These are phyloP conservation scores for Rhinolophus sinicus DNA, from an alignment of 2,113 vertebrate genomes.

Conservation along the genomic window DNA sequence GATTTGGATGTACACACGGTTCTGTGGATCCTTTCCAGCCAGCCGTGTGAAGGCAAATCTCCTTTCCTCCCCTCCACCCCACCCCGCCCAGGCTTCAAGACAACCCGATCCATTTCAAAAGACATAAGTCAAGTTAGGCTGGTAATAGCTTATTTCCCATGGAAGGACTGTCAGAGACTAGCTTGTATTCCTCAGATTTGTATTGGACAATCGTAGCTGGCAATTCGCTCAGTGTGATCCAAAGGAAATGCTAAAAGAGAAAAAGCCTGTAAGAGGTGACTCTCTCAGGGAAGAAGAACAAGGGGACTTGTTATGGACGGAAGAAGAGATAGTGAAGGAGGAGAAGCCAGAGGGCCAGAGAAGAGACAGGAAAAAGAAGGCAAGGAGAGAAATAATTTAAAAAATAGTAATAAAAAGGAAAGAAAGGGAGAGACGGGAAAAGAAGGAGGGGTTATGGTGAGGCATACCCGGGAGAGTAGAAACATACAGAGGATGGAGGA, in stretches of 20 bases:
- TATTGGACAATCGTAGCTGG: no score
- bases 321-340: neutral
- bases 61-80: neutral
- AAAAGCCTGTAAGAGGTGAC: neutral
- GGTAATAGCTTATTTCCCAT: neutral
- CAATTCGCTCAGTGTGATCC: neutral
- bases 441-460: neutral
- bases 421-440: neutral
- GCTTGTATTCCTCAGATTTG: neutral
- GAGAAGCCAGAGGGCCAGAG: neutral
- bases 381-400: neutral
- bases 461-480: fast-evolving
- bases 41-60: neutral
- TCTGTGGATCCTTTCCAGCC: neutral
- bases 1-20: no score
- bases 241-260: neutral
- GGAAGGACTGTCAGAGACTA: neutral
- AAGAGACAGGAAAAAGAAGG: neutral
- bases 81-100: neutral
- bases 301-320: neutral
- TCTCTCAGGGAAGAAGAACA: neutral
- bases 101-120: neutral
- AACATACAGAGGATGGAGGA: neutral
- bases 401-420: neutral
- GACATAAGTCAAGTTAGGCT: neutral